Conservation (phyloP, 2,888 invertebrate genomes). For the Allacma fusca region DNA sequence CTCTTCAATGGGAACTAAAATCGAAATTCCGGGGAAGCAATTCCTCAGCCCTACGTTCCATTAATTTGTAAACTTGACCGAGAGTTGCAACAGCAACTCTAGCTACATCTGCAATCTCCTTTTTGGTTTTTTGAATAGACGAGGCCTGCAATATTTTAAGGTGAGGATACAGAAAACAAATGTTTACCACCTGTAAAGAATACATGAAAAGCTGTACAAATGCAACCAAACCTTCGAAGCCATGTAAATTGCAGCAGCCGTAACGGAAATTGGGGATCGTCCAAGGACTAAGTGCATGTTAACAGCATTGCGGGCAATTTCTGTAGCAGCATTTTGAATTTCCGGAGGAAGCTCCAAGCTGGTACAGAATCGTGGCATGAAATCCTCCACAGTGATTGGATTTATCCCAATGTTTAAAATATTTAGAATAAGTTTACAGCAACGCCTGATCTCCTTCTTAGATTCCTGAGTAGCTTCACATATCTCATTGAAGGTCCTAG, state of each 20-base stretch:
- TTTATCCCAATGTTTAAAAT: too few species aligned
- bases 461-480: not conserved
- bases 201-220: not conserved
- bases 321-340: too few species aligned
- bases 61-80: not conserved
- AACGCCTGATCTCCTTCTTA: too few species aligned
- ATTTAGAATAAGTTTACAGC: too few species aligned
- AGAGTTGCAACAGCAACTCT: not conserved
- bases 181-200: not conserved
- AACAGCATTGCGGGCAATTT: not conserved
- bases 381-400: too few species aligned
- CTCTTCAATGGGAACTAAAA: not conserved
- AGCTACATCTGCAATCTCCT: not conserved
- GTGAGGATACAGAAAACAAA: not conserved
- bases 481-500: not conserved
- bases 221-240: too few species aligned
- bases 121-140: not conserved
- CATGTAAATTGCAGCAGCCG: too few species aligned
- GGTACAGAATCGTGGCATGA: too few species aligned
- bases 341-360: too few species aligned
- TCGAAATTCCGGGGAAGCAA: not conserved
- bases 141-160: not conserved
- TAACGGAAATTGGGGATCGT: not conserved
- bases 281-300: not conserved
- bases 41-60: not conserved